Evolutionary conservation across 2,888 invertebrate species (phyloP), one percentile per base, ranked within the genome.

Genomic region (Bellardia bayeri): DNA sequence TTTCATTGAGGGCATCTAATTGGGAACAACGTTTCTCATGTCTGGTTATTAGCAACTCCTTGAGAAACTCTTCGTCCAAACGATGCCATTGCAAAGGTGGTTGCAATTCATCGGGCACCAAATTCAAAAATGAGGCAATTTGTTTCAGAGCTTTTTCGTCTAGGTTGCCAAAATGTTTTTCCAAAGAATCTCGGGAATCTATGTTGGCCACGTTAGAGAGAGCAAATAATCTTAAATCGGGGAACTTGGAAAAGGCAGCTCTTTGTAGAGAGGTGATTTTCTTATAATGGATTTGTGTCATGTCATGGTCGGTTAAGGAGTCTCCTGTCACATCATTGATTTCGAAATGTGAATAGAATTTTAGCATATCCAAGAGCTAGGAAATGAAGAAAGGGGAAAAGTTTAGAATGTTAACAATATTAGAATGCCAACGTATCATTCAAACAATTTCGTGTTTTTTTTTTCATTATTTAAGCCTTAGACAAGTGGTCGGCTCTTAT

Each of bases 271-370:
- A 97, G 2, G 97, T 98, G 58, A 99, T 98, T 93, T 97, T 96
- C 40, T 97, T 96, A 93, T 99, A 99, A 94, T 99, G 99, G 42
- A 97, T 94, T 91, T 98, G 96, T 51, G 98, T 98, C 96, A 99
- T 98, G 91, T 99, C 98, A 88, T 97, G 96, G 91, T 99, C 98
- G 0, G 97, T 97, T 90, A 99, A 94, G 0, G 99, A 97, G 92
- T 99, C 98, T 0, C 99, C 99, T 0, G 97, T 97, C 91, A 97
- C 97, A 92, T 99, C 99, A 93, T 98, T 98, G 88, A 99, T 99
- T 94, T 99, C 99, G 94, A 99, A 99, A 85, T 98, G 96, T 0
- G 98, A 96, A 94, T 99, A 99, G 93, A 99, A 99, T 92, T 98
- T 98, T 76, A 99, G 94, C 97, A 98, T 98, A 89, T 98, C 97